Conservation (phyloP, 2,888 invertebrate species). For the Calephelis perditalis region DNA sequence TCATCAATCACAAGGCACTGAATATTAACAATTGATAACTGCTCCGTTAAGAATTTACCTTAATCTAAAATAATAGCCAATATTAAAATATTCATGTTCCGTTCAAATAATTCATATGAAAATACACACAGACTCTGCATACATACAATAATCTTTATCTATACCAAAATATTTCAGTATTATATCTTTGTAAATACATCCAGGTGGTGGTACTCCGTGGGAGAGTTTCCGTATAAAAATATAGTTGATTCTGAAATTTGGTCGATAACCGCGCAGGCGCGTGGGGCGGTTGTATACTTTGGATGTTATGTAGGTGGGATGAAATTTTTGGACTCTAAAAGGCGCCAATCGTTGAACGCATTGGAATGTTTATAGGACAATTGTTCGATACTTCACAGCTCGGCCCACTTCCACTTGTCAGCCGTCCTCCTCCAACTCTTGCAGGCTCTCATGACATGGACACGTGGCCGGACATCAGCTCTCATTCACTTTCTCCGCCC, state of each 20-base stretch:
- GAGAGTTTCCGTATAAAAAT: conserved; percentile 71
- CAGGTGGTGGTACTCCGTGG: conserved; percentile 46
- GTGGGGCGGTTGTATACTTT: conserved; percentile 40
- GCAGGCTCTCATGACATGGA: conserved; percentile 10
- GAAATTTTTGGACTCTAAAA: conserved; percentile 57
- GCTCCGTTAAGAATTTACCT: conserved; percentile 60
- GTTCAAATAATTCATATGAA: conserved; percentile 72
- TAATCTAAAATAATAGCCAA: conserved; percentile 73
- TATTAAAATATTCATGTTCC: conserved; percentile 68
- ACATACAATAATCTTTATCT: conserved; percentile 49
- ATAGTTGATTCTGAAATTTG: conserved; percentile 43
- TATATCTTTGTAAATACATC: conserved; percentile 69
- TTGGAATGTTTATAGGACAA: conserved; percentile 59
- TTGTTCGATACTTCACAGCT: conserved; percentile 13
- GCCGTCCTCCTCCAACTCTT: conserved; percentile 3
- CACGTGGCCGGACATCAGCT: conserved; percentile 43
- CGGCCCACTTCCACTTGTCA: conserved; percentile 4
- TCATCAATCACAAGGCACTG: conserved; percentile 70
- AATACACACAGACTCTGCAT: conserved; percentile 73
- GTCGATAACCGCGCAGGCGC: conserved; percentile 3
- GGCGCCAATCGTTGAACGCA: conserved; percentile 53
- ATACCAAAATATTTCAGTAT: conserved; percentile 66
- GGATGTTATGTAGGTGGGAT: conserved; percentile 60
- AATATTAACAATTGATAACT: conserved; percentile 66
- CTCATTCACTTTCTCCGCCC: conserved; percentile 33